A percentile compares a stretch with the other conserved stretches of the same genome.
Conservation (phyloP, 2,797 vertebrate species). For the Chanos chanos region DNA sequence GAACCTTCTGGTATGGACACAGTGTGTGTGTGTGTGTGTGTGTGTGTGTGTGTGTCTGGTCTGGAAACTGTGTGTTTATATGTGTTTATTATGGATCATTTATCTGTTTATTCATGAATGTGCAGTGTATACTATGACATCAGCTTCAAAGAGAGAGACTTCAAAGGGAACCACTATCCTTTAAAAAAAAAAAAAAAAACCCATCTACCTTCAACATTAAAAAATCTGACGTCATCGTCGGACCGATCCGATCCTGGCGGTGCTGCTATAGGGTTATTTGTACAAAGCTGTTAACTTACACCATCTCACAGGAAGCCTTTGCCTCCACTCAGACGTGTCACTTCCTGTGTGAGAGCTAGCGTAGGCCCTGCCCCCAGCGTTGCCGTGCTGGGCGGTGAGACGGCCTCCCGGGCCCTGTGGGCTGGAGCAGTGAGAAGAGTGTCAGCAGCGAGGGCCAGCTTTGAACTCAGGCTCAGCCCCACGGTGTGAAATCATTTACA, state of each 20-base stretch:
- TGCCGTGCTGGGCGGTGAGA: too few species aligned
- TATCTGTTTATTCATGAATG: too few species aligned
- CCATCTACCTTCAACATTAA: neutral
- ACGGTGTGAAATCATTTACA: conserved; percentile 28
- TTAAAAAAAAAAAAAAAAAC: too few species aligned
- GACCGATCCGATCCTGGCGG: neutral
- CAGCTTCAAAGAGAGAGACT: too few species aligned
- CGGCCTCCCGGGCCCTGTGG: too few species aligned
- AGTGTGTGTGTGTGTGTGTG: neutral
- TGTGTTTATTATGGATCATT: too few species aligned
- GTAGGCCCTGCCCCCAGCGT: too few species aligned
- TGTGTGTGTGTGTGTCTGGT: neutral
- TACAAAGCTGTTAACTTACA: neutral
- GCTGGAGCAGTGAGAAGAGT: conserved; percentile 5
- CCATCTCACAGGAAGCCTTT: neutral
- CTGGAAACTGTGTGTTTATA: too few species aligned
- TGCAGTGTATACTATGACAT: too few species aligned
- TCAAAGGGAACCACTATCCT: too few species aligned
- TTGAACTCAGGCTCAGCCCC: conserved; percentile 18
- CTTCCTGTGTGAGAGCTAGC: neutral
- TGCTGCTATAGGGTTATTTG: neutral
- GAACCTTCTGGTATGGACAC: conserved; percentile 87
- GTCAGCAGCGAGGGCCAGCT: conserved; percentile 10
- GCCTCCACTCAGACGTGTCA: neutral
- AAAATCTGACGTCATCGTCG: neutral